Evolutionary conservation across 2,888 invertebrate genomes (phyloP).

Genomic region (Drosophila lacicola): DNA sequence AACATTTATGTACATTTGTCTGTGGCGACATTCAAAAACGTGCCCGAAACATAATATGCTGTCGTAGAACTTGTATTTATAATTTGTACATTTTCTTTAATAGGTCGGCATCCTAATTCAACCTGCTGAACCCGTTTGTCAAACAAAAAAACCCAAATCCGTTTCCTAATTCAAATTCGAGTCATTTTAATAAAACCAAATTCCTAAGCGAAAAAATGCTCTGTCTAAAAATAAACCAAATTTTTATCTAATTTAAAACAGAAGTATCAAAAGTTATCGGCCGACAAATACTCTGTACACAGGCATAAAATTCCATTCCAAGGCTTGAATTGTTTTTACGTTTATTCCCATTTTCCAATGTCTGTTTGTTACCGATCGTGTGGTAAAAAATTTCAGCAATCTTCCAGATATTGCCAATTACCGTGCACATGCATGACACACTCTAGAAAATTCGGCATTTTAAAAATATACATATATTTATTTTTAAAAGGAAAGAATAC

Average conservation of each 20-base stretch:
- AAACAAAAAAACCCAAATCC: slow-evolving; percentile 47
- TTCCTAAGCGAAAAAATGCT: slow-evolving; percentile 50
- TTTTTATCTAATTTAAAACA: background rate
- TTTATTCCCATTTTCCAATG: too few relatives aligned
- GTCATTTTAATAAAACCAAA: slow-evolving; percentile 47
- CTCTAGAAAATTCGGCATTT: too few relatives aligned
- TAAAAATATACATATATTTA: too few relatives aligned
- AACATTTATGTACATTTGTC: slow-evolving; percentile 3
- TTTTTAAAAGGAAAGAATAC: too few relatives aligned
- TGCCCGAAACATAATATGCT: slow-evolving; percentile 35
- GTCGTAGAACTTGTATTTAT: slow-evolving; percentile 50
- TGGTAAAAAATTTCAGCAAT: too few relatives aligned
- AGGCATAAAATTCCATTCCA: background rate
- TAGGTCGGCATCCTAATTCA: slow-evolving; percentile 57
- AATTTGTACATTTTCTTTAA: slow-evolving; percentile 69
- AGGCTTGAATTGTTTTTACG: too few relatives aligned
- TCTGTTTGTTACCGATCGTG: too few relatives aligned
- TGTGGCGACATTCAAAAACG: slow-evolving; percentile 27
- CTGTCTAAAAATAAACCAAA: slow-evolving; percentile 26
- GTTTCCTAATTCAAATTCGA: slow-evolving; percentile 54
- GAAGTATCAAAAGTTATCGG: background rate
- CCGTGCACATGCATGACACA: too few relatives aligned
- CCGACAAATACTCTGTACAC: slow-evolving; percentile 8
- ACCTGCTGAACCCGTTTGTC: slow-evolving; percentile 61
- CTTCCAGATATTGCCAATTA: too few relatives aligned